Percentiles rank a stretch among this genome's conserved stretches.
Evolutionary conservation across 2,113 vertebrate genomes (phyloP).

Genomic region (Cephalopholis sonnerati): DNA sequence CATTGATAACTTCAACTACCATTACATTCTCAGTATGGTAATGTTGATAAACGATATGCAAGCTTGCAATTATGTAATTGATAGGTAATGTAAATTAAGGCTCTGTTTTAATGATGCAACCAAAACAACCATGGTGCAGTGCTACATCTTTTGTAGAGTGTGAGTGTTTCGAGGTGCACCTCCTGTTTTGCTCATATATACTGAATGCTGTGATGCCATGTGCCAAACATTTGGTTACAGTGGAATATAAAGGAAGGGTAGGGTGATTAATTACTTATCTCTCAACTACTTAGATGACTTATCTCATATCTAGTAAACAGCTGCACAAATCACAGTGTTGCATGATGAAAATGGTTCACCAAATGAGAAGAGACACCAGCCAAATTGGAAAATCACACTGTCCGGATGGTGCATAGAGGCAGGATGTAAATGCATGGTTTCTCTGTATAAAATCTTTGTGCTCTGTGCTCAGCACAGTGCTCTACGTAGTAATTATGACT

Average conservation of each 20-base stretch:
- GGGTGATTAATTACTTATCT: not conserved
- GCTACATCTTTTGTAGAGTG: not conserved
- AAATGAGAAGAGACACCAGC: not conserved
- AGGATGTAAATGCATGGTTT: not conserved
- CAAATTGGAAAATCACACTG: not conserved
- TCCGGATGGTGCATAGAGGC: not conserved
- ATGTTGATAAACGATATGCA: not conserved
- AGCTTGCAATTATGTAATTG: not conserved
- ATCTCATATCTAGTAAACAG: not conserved
- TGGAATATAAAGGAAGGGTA: not conserved
- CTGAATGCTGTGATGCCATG: not conserved
- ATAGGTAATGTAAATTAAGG: not conserved
- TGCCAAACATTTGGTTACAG: not conserved
- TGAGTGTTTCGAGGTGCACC: not conserved
- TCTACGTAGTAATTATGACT: not conserved
- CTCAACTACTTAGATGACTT: not conserved
- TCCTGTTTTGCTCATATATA: not conserved
- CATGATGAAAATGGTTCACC: constrained; percentile 6
- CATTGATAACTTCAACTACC: not conserved
- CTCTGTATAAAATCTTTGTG: not conserved
- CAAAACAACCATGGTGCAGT: not conserved
- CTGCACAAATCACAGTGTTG: not conserved
- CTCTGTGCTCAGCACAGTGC: not conserved
- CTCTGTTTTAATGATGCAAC: too few species aligned
- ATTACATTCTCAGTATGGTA: not conserved